These are phyloP conservation scores for Leptopilina myrica DNA, from an alignment of 2,888 invertebrate species.

Conservation along the genomic window DNA sequence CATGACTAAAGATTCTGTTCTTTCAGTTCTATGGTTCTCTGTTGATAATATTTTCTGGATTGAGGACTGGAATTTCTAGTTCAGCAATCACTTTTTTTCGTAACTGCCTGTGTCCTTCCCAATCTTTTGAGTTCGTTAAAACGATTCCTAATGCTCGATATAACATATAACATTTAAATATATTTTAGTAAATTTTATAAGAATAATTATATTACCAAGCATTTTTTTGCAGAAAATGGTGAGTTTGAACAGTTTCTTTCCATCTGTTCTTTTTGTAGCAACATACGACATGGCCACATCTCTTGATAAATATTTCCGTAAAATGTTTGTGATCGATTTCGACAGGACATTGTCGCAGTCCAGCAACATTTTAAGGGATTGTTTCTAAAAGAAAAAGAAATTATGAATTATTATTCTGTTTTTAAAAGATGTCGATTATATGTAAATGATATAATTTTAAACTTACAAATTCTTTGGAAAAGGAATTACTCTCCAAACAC, in stretches of 20 bases:
- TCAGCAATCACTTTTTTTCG: slow-evolving; percentile 2
- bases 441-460: neutral
- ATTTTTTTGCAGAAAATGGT: too few species aligned
- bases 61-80: neutral
- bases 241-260: too few species aligned
- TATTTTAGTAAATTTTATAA: too few species aligned
- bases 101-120: slow-evolving; percentile 3
- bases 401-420: neutral
- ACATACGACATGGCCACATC: neutral
- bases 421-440: neutral
- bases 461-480: neutral
- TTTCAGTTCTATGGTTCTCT: neutral
- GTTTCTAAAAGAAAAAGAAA: slow-evolving; percentile 9
- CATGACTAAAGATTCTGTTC: neutral
- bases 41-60: neutral
- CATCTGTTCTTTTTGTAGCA: too few species aligned
- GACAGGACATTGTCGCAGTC: neutral
- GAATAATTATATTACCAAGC: too few species aligned
- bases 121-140: neutral
- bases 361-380: neutral
- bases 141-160: neutral
- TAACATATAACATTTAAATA: neutral
- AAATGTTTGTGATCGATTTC: neutral
- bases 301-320: neutral
- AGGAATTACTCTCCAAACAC: neutral